Conservation (phyloP, 37 sponge, comb jelly and placozoan genomes). For the Diacarnus erythraeanus region DNA sequence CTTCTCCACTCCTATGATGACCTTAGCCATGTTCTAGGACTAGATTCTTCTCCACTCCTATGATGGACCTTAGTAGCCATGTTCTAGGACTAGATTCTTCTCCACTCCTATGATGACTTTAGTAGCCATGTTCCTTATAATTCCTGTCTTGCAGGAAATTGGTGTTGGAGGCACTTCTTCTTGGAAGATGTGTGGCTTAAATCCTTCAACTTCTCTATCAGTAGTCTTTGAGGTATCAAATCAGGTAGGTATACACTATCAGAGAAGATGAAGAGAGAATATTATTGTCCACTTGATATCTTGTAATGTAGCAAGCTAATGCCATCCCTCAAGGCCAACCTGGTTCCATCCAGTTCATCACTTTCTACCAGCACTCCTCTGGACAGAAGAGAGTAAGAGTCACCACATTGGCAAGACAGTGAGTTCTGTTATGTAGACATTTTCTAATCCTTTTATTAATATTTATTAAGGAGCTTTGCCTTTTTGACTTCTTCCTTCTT, state of each 20-base stretch:
- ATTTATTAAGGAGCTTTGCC: too few species aligned
- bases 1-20: too few species aligned
- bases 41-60: too few species aligned
- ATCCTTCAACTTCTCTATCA: constrained; percentile 80
- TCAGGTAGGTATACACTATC: constrained; percentile 59
- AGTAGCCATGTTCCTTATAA: too few species aligned
- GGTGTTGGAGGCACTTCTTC: constrained; percentile 92
- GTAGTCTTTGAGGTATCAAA: constrained; percentile 90
- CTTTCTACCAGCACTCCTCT: constrained; percentile 91
- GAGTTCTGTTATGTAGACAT: constrained; percentile 17
- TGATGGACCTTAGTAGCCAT: too few species aligned
- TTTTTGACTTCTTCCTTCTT: too few species aligned
- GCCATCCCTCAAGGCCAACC: constrained; percentile 85
- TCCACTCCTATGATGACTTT: too few species aligned
- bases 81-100: too few species aligned
- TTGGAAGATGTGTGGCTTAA: constrained; percentile 91
- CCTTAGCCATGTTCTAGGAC: too few species aligned
- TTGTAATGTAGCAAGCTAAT: constrained; percentile 63
- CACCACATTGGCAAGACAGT: constrained; percentile 97
- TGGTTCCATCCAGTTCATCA: constrained; percentile 94
- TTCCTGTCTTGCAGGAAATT: constrained; percentile 87
- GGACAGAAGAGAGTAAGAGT: constrained; percentile 97
- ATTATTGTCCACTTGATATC: background rate
- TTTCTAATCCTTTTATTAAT: too few species aligned
- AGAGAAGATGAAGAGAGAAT: background rate